These are phyloP conservation scores for Euborellia annulipes DNA, from an alignment of 1,140 invertebrate species.

Conservation along the genomic window DNA sequence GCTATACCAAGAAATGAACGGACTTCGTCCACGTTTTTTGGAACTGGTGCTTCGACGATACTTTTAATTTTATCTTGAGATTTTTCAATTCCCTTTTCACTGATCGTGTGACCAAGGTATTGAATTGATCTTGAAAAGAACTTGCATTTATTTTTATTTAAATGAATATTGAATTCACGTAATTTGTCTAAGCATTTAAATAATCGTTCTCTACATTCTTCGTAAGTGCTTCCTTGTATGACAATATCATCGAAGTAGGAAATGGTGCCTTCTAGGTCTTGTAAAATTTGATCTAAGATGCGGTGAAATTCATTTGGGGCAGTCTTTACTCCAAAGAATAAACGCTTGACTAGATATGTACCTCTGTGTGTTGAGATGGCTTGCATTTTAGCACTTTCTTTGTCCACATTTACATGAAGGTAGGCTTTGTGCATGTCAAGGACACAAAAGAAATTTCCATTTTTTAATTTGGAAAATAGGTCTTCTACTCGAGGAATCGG, in stretches of 20 bases:
- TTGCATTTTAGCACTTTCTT: slow-evolving; percentile 8
- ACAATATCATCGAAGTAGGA: slow-evolving; percentile 9
- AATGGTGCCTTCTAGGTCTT: slow-evolving; percentile 11
- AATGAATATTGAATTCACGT: slow-evolving; percentile 11
- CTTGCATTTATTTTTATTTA: slow-evolving; percentile 22
- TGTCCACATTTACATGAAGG: slow-evolving; percentile 21
- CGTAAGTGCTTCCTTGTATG: neutral
- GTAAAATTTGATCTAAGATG: slow-evolving; percentile 24
- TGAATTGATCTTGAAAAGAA: slow-evolving; percentile 18
- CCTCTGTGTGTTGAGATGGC: slow-evolving; percentile 26
- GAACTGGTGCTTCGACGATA: neutral
- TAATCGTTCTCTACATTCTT: neutral
- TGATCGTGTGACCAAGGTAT: neutral
- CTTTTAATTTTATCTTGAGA: neutral
- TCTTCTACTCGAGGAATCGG: slow-evolving; percentile 9
- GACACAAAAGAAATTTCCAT: slow-evolving; percentile 18
- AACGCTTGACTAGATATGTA: slow-evolving; percentile 27
- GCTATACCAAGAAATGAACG: neutral
- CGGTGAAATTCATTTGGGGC: slow-evolving; percentile 28
- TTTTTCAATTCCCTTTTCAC: neutral
- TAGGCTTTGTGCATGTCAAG: slow-evolving; percentile 22
- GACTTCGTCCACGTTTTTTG: neutral
- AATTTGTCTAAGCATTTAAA: neutral
- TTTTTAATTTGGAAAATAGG: slow-evolving; percentile 9
- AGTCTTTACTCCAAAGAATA: slow-evolving; percentile 30